Base-by-base conservation (phyloP, 2,113 vertebrate species). In the Erinaceus europaeus region DNA sequence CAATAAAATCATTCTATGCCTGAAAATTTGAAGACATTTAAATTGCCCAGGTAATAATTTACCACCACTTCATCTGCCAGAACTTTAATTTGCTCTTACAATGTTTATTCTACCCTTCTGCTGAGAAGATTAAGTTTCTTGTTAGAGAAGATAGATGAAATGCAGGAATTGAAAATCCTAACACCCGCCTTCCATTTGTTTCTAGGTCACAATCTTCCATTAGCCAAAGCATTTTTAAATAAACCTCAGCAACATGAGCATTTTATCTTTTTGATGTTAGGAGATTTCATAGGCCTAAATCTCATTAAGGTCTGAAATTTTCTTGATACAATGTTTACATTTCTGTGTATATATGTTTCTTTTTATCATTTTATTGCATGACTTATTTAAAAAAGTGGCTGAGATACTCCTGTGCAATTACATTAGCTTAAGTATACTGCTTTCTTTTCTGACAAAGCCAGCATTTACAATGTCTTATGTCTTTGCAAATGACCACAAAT, bases 41-140 rank as follows among this genome's bases (percentile, higher is more conserved):
- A 71, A 89, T 90, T 92, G n/a, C 50, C 29, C 50, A 84, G 44
- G 82, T 90, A 84, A 68, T 92, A 94, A 94, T 89, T 90, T 94
- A 91, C 42, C 61, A 78, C 46, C 4, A 50, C 34, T 42, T 86
- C 81, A 88, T 57, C 65, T 93, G 75, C 55, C 68, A 83, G 80
- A 87, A 84, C 62, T 53, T 90, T 93, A 95, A 90, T 87, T 94
- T 36, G 21, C 84, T 94, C 86, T 80, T 78, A 71, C 78, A 87
- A 12, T 94, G 90, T 92, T 94, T 94, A 82, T 85, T 40, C 42
- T 91, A 64, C 18, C 34, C n/a, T 81, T 87, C 68, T 86, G 46
- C n/a, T 29, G 27, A 9, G n/a, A 84, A 85, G 42, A 89, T 90
- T 84, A 81, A 91, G 42, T 84, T 89, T 78, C 77, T 74, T 90